Evolutionary conservation across 2,797 vertebrate genomes (phyloP).

Genomic region (Melanotaenia nigrans): DNA sequence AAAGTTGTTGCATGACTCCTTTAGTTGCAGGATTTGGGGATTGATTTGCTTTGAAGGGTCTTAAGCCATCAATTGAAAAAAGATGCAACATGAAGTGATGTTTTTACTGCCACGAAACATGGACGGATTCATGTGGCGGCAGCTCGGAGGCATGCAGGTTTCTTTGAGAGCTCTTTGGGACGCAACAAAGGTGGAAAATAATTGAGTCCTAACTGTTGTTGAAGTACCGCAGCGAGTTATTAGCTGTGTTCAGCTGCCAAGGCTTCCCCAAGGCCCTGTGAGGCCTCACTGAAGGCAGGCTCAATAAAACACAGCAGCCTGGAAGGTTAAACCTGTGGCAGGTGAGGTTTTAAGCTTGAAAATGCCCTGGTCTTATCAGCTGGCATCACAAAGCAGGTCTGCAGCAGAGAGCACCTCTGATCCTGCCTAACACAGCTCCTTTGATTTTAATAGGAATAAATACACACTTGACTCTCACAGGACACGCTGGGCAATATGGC

Average conservation of each 20-base stretch:
- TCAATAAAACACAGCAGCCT: slow-evolving; percentile 62
- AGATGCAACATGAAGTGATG: slow-evolving; percentile 10
- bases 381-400: slow-evolving; percentile 33
- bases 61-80: slow-evolving; percentile 33
- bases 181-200: slow-evolving; percentile 55
- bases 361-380: slow-evolving; percentile 29
- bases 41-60: slow-evolving; percentile 55
- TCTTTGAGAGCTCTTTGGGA: slow-evolving; percentile 27
- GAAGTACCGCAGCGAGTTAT: slow-evolving; percentile 63
- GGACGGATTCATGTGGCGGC: slow-evolving; percentile 35
- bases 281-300: slow-evolving; percentile 68
- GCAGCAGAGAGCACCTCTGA: background rate
- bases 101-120: slow-evolving; percentile 27
- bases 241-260: slow-evolving; percentile 65
- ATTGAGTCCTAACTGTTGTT: slow-evolving; percentile 65
- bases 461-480: background rate
- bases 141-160: slow-evolving; percentile 22
- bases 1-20: slow-evolving; percentile 48
- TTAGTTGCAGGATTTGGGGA: slow-evolving; percentile 41
- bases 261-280: slow-evolving; percentile 60
- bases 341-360: slow-evolving; percentile 49
- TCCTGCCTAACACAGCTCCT: background rate
- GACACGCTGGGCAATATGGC: background rate
- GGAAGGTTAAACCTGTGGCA: slow-evolving; percentile 66
- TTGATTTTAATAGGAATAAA: background rate